A percentile compares a stretch with the other conserved stretches of the same genome.
Evolutionary conservation across 2,888 invertebrate genomes (phyloP).

Genomic region (Microchrysa polita): DNA sequence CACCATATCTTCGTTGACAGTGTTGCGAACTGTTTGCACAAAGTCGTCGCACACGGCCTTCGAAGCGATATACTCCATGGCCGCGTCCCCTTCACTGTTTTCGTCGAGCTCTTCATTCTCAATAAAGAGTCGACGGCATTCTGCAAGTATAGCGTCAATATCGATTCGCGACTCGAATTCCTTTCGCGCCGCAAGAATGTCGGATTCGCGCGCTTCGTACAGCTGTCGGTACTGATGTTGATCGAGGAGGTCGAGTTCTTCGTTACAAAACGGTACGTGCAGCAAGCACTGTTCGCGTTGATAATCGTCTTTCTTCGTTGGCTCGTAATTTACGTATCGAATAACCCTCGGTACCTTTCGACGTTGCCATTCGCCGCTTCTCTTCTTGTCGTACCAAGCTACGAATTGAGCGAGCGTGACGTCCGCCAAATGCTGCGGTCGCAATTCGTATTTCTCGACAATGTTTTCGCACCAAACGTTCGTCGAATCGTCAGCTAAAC

Average conservation of each 20-base stretch:
- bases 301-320: background rate
- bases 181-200: constrained; percentile 36
- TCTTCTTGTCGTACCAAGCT: background rate
- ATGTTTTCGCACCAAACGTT: background rate
- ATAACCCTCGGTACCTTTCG: constrained; percentile 50
- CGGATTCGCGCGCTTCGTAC: background rate
- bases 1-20: background rate
- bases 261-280: background rate
- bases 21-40: background rate
- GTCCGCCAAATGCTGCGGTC: background rate
- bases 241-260: constrained; percentile 5
- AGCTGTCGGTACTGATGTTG: background rate
- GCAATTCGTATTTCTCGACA: constrained; percentile 37
- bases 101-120: constrained; percentile 48
- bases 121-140: constrained; percentile 52
- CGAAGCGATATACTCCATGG: constrained; percentile 48
- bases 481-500: background rate
- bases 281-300: background rate
- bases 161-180: constrained; percentile 54
- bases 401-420: background rate
- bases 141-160: constrained; percentile 55
- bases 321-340: background rate
- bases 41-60: constrained; percentile 32
- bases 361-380: no score
- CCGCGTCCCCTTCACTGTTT: no score